Percentiles rank a stretch among this genome's conserved stretches.
phyloP scores from a whole-genome alignment of 2,797 vertebrate species.

The Sebastes matsubarae region DNA sequence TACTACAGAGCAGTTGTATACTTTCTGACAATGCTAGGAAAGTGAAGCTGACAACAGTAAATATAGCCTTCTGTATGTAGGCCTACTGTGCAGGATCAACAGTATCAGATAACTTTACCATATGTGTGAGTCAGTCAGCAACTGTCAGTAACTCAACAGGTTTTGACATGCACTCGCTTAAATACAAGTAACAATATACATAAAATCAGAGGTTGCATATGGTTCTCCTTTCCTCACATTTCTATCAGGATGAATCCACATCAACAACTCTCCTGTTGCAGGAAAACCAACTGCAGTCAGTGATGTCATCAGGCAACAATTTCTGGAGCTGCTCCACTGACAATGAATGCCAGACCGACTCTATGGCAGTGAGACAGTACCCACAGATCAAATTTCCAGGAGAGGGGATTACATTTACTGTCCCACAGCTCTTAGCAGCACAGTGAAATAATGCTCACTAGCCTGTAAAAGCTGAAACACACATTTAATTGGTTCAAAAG shows the following conservation, averaged over 20 bases:
- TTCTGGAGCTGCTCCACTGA: conserved; percentile 53
- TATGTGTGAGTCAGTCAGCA: background rate
- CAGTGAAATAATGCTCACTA: conserved; percentile 44
- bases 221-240: conserved; percentile 1
- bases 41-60: background rate
- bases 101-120: background rate
- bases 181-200: background rate
- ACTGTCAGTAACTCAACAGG: background rate
- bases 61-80: background rate
- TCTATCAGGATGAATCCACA: background rate
- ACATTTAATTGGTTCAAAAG: conserved; percentile 51
- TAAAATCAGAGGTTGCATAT: background rate
- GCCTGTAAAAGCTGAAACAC: conserved; percentile 51
- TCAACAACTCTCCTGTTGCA: conserved; percentile 16
- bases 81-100: background rate
- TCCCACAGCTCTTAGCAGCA: conserved; percentile 40
- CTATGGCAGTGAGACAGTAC: conserved; percentile 41
- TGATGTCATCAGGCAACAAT: conserved; percentile 62
- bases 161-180: background rate
- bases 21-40: background rate
- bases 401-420: conserved; percentile 36
- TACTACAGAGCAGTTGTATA: background rate
- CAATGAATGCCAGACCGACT: conserved; percentile 57
- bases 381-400: conserved; percentile 60
- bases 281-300: conserved; percentile 29